These are phyloP conservation scores for Chloroclystis v-ata DNA, from an alignment of 2,888 invertebrate species.

Conservation along the genomic window DNA sequence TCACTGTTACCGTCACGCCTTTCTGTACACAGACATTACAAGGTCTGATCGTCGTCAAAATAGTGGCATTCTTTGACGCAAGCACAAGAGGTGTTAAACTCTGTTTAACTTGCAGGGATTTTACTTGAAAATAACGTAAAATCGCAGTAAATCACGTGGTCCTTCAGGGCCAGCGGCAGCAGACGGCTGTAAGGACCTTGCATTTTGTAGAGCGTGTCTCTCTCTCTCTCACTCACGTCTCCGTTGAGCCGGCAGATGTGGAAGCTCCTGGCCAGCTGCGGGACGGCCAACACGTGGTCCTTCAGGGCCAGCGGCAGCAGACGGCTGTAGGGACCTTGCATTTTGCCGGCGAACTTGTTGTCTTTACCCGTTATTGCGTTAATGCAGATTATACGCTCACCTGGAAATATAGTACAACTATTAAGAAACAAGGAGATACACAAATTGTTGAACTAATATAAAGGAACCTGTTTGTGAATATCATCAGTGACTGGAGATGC, in stretches of 20 bases:
- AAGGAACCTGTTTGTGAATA: no score
- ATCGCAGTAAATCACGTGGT: no score
- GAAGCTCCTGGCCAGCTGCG: conserved; percentile 49
- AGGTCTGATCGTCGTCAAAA: no score
- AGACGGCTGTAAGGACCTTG: conserved; percentile 60
- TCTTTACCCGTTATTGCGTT: conserved; percentile 64
- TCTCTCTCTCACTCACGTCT: conserved; percentile 50
- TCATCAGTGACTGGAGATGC: no score
- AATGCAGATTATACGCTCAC: conserved; percentile 64
- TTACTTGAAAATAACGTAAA: no score
- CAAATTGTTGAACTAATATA: no score
- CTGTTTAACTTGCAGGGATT: no score
- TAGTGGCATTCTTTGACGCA: no score
- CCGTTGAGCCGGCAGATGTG: conserved; percentile 55
- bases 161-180: conserved; percentile 45
- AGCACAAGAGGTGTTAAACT: no score
- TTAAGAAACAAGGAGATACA: neutral
- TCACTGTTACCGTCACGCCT: conserved; percentile 62
- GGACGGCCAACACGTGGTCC: conserved; percentile 55
- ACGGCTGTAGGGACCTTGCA: conserved; percentile 62
- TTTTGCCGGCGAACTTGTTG: conserved; percentile 70
- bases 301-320: conserved; percentile 47
- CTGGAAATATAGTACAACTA: conserved; percentile 40
- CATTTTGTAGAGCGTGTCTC: no score
- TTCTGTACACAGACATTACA: conserved; percentile 42